Base-by-base conservation (phyloP, 1,140 invertebrate species). In the Tribolium castaneum region DNA sequence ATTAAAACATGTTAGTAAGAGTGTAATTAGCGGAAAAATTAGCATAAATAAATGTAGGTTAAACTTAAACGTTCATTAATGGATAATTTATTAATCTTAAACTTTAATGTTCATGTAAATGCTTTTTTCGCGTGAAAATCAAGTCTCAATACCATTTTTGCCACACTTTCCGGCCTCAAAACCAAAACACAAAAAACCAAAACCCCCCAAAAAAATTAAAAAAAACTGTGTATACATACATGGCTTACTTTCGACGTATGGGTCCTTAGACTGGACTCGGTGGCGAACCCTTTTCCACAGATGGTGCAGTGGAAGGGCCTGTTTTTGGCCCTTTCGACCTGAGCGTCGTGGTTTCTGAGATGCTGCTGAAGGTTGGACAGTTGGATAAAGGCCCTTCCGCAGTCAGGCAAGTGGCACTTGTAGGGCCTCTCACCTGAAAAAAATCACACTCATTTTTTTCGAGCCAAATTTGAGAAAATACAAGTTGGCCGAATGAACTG, bases 291-390 rank as follows among this genome's bases (percentile, higher is more conserved):
- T 86, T 98, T 97, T 75, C 97, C 96, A 88, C 97, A 99, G 83
- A 98, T 97, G 87, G 94, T 96, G 87, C 97, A 99, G 85, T 98
- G 96, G 87, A 98, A 98, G 16, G 96, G 96, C 75, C 96, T 90
- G 88, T 97, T 98, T 87, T 98, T 98, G 85, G 96, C 96, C 78
- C 97, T 91, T 86, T 98, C 96, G 76, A 98, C 94, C 87, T 98
- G 96, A 72, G 96, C 95, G 85, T 98, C 97, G 88, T 99, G 97
- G 88, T 98, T 99, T 78, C 97, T 90, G 80, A 99, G 92, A 87
- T 99, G 97, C 86, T 99, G 97, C 86, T 99, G 97, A 7, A 99
- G 92, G 88, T 99, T 99, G 30, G 97, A 98, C 83, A 99, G 91
- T 89, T 99, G 97, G 86, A 98, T 98, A 89, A 99, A 99, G 76